Base-by-base conservation (phyloP, 2,797 vertebrate species). In the Streptopelia turtur region DNA sequence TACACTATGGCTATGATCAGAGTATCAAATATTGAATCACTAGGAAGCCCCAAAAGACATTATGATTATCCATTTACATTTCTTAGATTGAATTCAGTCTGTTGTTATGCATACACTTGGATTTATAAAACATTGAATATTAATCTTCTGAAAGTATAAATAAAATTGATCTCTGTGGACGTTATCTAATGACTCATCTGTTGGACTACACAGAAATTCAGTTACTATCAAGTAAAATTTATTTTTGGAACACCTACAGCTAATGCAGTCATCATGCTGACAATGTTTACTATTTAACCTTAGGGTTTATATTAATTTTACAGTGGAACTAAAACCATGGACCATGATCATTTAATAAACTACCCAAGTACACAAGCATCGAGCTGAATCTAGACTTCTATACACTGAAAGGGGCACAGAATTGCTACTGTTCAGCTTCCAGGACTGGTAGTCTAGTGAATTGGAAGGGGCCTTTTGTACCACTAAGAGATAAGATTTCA, bases 111-210 rank as follows among this genome's bases (percentile, higher is more conserved):
- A 77, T 92, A 83, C 24, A 5, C 68, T 85, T 70, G 75, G 66
- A 94, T 89, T 93, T 50, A 85, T 71, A 95, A 93, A 95, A 92
- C 35, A 83, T 64, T 52, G 61, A 92, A 89, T 92, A 92, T 92
- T 92, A 92, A 96, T 96, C 86, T 94, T 74, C 91, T 82, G 50
- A 88, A 93, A 92, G 37, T 39, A 94, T 82, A 95, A 92, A 95
- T 89, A 94, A 94, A 95, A 87, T 87, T 83, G 87, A 96, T 93
- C 81, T 87, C 81, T 88, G 72, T 83, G 64, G 86, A 94, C 91
- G 64, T 71, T 91, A 96, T 68, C 87, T 91, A 90, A 82, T 96
- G 93, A 96, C 66, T 95, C 93, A 97, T 96, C 83, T 84, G 30
- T 82, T 95, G 88, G 91, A 95, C 57, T 52, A 56, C 20, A 59